Base-by-base conservation (phyloP, 2,797 vertebrate species). In the Enteromius trimaculatus region DNA sequence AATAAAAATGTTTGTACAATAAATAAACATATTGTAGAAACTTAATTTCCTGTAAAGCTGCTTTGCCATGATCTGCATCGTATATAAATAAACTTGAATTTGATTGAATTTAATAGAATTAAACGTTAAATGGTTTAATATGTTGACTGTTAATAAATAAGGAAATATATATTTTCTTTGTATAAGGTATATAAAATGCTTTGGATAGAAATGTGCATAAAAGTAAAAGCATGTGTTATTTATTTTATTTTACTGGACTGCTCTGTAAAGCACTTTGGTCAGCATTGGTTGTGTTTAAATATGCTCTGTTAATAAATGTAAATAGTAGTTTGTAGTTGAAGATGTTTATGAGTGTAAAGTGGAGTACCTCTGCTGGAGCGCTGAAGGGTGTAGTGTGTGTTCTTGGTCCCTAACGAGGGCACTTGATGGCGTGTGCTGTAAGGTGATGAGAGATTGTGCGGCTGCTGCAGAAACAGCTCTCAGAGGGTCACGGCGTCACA, bases 371-470 rank as follows among this genome's bases (percentile, higher is more conserved):
- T 10, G 9, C 26, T 66, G 17, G 44, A 66, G 17, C 2, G 16
- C 3, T 89, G 87, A 90, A 92, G 91, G 90, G 89, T 88, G 90
- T 89, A 89, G 65, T 44, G 70, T 60, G 64, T 68, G 72, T 77
- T n/a, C 39, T 11, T 44, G 62, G 14, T 90, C 92, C 90, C 90
- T 66, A 88, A 92, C 91, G 92, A 92, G 90, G 90, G 86, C 90
- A 90, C 91, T 90, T 91, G 90, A 91, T 90, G 92, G 91, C 16
- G 90, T 91, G 92, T 92, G 92, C 92, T 93, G 91, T 94, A 26
- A 44, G n/a, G 42, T 1, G 94, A 94, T 93, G 90, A 92, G 92
- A 93, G 93, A 94, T 94, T 93, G 93, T 94, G 92, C 93, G 88
- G 85, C 88, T 88, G 88, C 92, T 92, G 92, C 92, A 92, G 23